Base-by-base conservation (phyloP, 2,797 vertebrate species). In the Lagodon rhomboides region DNA sequence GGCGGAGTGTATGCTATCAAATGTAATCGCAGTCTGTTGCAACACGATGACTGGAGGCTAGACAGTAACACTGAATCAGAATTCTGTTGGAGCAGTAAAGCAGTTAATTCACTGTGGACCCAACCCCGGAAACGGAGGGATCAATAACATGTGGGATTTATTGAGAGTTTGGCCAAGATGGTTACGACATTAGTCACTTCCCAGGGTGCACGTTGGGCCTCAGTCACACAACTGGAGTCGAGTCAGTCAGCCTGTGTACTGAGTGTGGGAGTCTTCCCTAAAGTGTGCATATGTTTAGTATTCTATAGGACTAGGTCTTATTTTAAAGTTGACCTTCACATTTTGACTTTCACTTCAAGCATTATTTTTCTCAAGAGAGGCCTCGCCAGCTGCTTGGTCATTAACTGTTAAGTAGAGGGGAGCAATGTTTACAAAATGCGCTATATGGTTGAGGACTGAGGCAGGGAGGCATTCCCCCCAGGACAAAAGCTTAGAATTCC, bases 101-200 rank as follows among this genome's bases (percentile, higher is more conserved):
- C 25, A 41, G 62, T 80, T 53, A 75, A 80, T 5, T 66, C 56
- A 54, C 27, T 47, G 15, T 5, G 25, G 68, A 50, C 79, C 47
- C 66, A 79, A 76, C 58, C 55, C 56, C 27, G 27, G 79, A 73
- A 86, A 84, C 78, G 12, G 51, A 73, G 17, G 16, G 58, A 88
- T 89, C 55, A 16, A 90, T 92, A 85, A 76, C 91, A 95, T 88
- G 76, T 94, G 91, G 89, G 86, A 82, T 58, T 74, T 30, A 85
- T 86, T 90, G 73, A 86, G 85, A 83, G 86, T 88, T 90, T 90
- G 83, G 87, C 60, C 56, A 11, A 64, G 62, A 90, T 89, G 68
- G 67, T 85, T 89, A 22, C 68, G 81, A 77, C 34, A 2, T 92
- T 87, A 92, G 89, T 93, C 90, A 91, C 90, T 90, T 91, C 87